Conservation (phyloP, 2,113 vertebrate genomes). For the Halcyon senegalensis region DNA sequence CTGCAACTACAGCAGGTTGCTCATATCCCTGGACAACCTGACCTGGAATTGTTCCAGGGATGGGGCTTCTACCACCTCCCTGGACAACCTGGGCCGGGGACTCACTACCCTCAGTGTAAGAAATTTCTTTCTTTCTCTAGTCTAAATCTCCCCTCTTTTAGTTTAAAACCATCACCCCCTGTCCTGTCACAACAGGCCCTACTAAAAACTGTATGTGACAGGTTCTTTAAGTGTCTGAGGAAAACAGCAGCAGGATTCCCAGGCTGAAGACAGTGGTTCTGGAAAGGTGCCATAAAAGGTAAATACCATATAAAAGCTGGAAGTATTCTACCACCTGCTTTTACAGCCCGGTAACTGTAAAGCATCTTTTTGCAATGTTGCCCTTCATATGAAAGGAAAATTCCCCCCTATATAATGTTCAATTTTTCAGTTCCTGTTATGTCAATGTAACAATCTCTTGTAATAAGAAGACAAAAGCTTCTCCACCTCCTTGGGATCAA, state of each 20-base stretch:
- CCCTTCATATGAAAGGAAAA: not conserved
- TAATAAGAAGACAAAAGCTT: constrained; percentile 24
- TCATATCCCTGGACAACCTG: not conserved
- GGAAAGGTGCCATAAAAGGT: not conserved
- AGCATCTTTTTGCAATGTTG: not conserved
- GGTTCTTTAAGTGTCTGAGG: not conserved
- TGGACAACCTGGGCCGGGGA: not conserved
- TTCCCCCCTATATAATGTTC: not conserved
- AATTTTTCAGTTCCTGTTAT: not conserved
- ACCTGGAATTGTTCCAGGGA: not conserved
- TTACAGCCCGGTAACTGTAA: not conserved
- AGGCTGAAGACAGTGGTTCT: not conserved
- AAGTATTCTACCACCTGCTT: not conserved
- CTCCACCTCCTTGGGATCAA: not conserved
- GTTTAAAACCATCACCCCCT: not conserved
- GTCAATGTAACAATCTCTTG: not conserved
- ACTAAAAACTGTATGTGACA: not conserved
- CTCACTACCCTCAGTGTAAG: not conserved
- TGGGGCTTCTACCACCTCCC: too few relatives aligned
- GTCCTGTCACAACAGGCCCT: not conserved
- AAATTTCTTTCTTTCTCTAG: not conserved
- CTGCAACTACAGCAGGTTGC: not conserved
- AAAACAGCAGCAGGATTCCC: not conserved
- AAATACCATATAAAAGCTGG: not conserved
- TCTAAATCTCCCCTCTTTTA: not conserved